These are phyloP conservation scores for Apus apus DNA, from an alignment of 2,113 vertebrate species.

Conservation along the genomic window DNA sequence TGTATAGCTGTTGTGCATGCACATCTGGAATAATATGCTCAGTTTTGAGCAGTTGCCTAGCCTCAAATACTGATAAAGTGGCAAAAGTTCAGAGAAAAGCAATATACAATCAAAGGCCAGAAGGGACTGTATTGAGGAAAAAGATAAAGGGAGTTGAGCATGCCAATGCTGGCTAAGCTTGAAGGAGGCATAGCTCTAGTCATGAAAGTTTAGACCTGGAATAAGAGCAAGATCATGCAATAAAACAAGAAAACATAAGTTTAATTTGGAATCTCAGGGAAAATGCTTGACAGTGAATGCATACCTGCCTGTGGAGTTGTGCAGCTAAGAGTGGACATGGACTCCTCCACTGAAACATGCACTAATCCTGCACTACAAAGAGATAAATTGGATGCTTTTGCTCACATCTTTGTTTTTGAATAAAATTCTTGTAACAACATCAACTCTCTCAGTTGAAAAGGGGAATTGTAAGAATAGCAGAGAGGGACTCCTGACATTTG, in stretches of 20 bases:
- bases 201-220: background rate
- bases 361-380: background rate
- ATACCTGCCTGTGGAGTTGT: background rate
- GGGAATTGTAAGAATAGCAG: conserved; percentile 23
- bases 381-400: background rate
- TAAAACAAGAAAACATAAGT: background rate
- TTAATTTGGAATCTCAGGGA: background rate
- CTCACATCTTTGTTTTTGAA: background rate
- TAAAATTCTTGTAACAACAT: background rate
- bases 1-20: background rate
- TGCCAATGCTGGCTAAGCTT: background rate
- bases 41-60: background rate
- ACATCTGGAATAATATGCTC: background rate
- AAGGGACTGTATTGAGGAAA: background rate
- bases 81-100: conserved; percentile 9
- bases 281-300: background rate
- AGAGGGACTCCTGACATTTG: conserved; percentile 16
- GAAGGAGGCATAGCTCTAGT: background rate
- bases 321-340: background rate
- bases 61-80: background rate
- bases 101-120: background rate
- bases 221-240: background rate
- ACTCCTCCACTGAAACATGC: background rate
- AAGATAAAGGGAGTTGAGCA: background rate
- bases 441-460: background rate